Conservation (phyloP, 2,888 invertebrate genomes). For the Hyposoter didymator region DNA sequence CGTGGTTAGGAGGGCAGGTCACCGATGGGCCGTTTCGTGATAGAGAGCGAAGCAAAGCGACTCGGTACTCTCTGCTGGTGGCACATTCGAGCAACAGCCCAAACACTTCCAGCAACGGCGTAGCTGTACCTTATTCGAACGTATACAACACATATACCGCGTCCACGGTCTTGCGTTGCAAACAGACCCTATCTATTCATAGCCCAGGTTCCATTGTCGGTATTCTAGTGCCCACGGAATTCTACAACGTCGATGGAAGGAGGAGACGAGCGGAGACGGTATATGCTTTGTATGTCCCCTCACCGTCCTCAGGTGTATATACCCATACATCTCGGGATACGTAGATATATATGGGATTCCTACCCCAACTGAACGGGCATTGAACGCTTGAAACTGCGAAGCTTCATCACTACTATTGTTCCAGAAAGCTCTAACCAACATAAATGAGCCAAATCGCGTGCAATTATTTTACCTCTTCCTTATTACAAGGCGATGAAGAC, state of each 20-base stretch:
- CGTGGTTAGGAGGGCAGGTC: conserved; percentile 23
- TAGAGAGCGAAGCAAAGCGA: conserved; percentile 21
- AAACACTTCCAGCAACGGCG: conserved; percentile 16
- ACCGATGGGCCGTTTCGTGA: conserved; percentile 6
- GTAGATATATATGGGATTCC: neutral
- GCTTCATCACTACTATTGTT: conserved; percentile 29
- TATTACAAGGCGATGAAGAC: neutral
- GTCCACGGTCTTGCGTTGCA: conserved; percentile 71
- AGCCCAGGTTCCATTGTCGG: conserved; percentile 74
- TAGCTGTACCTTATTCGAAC: conserved; percentile 52
- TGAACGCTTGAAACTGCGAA: conserved; percentile 22
- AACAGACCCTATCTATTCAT: conserved; percentile 78
- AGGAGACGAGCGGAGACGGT: conserved; percentile 38
- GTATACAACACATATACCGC: conserved; percentile 27
- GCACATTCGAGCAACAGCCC: conserved; percentile 36
- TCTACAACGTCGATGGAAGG: conserved; percentile 70
- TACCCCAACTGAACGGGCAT: conserved; percentile 10
- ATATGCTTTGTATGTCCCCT: conserved; percentile 18
- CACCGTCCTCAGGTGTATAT: conserved; percentile 7
- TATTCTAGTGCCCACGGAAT: conserved; percentile 74
- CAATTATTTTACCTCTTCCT: conserved; percentile 26
- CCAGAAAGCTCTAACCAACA: conserved; percentile 2
- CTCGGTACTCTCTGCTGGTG: conserved; percentile 26
- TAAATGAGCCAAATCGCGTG: conserved; percentile 21
- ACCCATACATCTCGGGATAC: neutral